Base-by-base conservation (phyloP, 2,888 invertebrate species). In the Sphinx pinastri region DNA sequence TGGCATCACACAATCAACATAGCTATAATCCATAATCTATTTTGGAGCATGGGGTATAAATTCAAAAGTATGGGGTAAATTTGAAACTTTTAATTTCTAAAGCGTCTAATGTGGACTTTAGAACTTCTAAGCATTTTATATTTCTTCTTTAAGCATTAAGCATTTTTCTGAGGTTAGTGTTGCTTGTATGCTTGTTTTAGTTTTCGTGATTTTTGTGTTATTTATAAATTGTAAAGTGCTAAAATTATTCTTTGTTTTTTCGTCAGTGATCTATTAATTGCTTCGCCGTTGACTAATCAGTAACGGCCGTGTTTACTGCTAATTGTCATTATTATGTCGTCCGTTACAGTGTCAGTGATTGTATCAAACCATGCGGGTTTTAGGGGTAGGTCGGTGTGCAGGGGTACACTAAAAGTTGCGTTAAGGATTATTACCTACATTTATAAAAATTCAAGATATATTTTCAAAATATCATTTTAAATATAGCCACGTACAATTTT, bases 321-420 rank as follows among this genome's bases (percentile, higher is more conserved):
- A 38, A 45, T 60, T n/a, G 16, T n/a, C 11, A 16, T 16, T 45
- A 16, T 16, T 16, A 47, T 60, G 60, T 45, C n/a, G 11, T 45
- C 47, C 2, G 11, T 49, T 47, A 47, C 4, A 49, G 63, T 63
- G 49, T 63, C 6, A 13, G 58, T 13, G 13, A 51, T 51, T 25
- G 25, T 25, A 19, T 63, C 47, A 63, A 71, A 74, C 75, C 75
- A 76, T 76, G 76, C 76, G 57, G 73, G 74, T 71, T 68, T 71
- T 25, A 38, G 14, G 60, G 60, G 38, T 60, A 55, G 38, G 5
- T 49, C 19, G 13, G 49, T 19, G 63, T 63, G 63, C 63, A 12
- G 49, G 63, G 63, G 19, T 60, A n/a, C 7, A 25, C 47, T 63
- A 63, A 13, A 47, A 19, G 19, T 49, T 16, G 19, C 57, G 13